Conservation (phyloP, 2,888 invertebrate genomes). For the Vanessa cardui region DNA sequence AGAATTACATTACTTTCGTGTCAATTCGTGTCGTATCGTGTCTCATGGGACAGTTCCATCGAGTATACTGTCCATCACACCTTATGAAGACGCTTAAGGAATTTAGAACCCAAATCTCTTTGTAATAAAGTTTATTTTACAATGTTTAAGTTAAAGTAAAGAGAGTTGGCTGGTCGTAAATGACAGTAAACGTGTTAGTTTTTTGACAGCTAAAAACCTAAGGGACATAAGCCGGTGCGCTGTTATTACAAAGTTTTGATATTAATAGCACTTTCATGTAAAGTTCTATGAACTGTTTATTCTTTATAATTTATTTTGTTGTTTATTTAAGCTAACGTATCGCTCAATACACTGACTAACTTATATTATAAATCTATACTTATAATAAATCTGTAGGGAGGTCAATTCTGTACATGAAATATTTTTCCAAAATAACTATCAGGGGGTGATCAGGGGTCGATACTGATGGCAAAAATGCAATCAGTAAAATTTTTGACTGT, state of each 20-base stretch:
- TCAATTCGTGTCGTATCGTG: conserved; percentile 1
- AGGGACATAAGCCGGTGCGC: background rate
- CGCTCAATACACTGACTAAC: too few relatives aligned
- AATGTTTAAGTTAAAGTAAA: background rate
- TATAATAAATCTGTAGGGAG: too few relatives aligned
- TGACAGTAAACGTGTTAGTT: conserved; percentile 7
- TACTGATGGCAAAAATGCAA: too few relatives aligned
- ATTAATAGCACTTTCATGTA: conserved; percentile 3
- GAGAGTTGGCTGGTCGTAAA: background rate
- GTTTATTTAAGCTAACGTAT: too few relatives aligned
- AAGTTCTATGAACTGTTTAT: background rate
- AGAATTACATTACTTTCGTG: conserved; percentile 4
- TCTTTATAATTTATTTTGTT: background rate
- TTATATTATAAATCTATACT: too few relatives aligned
- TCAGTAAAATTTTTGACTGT: too few relatives aligned
- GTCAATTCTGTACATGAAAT: too few relatives aligned
- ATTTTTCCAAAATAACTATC: too few relatives aligned
- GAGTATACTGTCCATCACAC: background rate
- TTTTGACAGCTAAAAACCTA: conserved; percentile 6
- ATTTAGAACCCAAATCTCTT: background rate
- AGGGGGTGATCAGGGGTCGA: too few relatives aligned
- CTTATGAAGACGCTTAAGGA: background rate
- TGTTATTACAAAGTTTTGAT: background rate
- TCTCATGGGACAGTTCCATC: background rate
- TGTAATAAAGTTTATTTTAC: background rate